Percentiles rank a stretch among this genome's conserved stretches.
Evolutionary conservation across 2,888 invertebrate genomes (phyloP).

Genomic region (Tenthredo livida): DNA sequence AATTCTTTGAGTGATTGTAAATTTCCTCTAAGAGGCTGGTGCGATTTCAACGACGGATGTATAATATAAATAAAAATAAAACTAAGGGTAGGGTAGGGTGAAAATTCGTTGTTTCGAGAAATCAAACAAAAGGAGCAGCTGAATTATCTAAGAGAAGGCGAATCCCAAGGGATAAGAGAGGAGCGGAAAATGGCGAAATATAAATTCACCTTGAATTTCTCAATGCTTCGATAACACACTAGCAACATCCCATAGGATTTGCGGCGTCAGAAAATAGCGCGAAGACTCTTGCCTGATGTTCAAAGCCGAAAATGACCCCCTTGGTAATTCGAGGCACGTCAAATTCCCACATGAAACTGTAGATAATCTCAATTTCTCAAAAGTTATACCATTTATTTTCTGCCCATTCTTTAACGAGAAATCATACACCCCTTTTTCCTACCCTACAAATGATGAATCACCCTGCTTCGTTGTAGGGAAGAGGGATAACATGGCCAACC

Average conservation of each 20-base stretch:
- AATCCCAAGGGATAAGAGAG: background rate
- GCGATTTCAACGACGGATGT: background rate
- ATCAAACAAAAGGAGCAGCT: conserved; percentile 23
- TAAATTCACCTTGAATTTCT: conserved; percentile 41
- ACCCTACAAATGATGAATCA: conserved; percentile 48
- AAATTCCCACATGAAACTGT: background rate
- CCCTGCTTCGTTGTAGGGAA: background rate
- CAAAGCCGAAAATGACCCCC: background rate
- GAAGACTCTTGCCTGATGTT: background rate
- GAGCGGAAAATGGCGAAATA: background rate
- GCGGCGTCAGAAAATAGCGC: background rate
- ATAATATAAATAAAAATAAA: background rate
- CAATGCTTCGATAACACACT: conserved; percentile 44
- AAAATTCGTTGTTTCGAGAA: conserved; percentile 23
- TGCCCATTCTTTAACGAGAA: conserved; percentile 21
- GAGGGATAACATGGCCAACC: conserved; percentile 8
- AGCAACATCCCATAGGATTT: conserved; percentile 1
- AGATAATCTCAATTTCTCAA: background rate
- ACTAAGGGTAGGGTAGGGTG: background rate
- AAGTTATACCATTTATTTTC: background rate
- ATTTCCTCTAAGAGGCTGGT: background rate
- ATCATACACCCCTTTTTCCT: conserved; percentile 24
- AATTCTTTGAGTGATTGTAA: background rate
- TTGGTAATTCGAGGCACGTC: background rate
- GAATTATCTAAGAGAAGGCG: conserved; percentile 44